These are phyloP conservation scores for Anolis apletophallus DNA, from an alignment of 2,797 vertebrate species.

Conservation along the genomic window DNA sequence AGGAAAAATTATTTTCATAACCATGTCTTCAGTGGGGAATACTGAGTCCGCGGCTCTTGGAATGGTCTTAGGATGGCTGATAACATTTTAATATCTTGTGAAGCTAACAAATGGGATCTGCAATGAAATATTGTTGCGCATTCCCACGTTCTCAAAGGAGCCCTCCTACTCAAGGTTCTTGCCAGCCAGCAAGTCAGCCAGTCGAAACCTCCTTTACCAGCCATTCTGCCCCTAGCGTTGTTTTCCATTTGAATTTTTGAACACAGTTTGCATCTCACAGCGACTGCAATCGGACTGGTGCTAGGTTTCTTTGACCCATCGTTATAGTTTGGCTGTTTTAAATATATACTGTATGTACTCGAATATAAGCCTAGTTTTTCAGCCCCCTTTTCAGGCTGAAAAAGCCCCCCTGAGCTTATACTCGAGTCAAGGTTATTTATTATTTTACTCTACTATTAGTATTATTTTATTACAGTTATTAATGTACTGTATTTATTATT, in stretches of 20 bases:
- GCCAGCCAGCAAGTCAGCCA: background rate
- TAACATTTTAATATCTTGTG: background rate
- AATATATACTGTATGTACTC: background rate
- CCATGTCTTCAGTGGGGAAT: background rate
- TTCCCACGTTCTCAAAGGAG: background rate
- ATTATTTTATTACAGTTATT: no score
- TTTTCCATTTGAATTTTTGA: background rate
- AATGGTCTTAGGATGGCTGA: slow-evolving; percentile 8
- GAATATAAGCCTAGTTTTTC: no score
- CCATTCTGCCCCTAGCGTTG: background rate
- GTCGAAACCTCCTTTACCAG: no score
- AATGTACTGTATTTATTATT: no score
- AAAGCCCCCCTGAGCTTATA: no score
- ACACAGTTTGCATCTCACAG: no score
- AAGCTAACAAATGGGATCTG: background rate
- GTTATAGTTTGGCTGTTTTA: no score
- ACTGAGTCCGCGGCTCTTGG: slow-evolving; percentile 16
- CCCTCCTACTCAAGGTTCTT: background rate
- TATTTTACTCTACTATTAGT: no score
- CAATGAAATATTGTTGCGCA: background rate
- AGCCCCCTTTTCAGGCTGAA: no score
- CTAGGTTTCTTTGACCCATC: background rate
- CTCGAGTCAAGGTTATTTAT: no score
- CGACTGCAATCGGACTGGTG: no score
- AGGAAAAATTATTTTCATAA: background rate